Evolutionary conservation across 2,888 invertebrate species (phyloP).

Genomic region (Blomia tropicalis): DNA sequence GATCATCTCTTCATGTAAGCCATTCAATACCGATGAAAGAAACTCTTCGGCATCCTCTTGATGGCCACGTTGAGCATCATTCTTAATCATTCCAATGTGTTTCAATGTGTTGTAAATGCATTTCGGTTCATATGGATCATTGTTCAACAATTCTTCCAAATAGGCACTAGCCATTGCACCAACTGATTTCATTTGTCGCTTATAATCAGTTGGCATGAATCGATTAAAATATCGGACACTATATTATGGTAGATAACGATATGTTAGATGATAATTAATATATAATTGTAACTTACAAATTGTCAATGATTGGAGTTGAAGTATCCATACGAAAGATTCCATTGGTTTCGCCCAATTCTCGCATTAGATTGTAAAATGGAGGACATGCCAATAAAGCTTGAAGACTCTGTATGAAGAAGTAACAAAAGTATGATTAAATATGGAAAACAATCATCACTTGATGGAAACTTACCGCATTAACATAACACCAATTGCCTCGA

Average conservation of each 20-base stretch:
- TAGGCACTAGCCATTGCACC: neutral
- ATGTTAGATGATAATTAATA: neutral
- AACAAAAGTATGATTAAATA: neutral
- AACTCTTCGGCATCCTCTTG: slow-evolving; percentile 98
- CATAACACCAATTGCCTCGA: slow-evolving; percentile 87
- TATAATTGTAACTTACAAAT: slow-evolving; percentile 54
- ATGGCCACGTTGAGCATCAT: slow-evolving; percentile 43
- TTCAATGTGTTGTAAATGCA: slow-evolving; percentile 63
- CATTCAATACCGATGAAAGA: slow-evolving; percentile 75
- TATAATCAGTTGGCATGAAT: slow-evolving; percentile 40
- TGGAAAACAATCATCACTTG: slow-evolving; percentile 4
- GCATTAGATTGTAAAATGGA: slow-evolving; percentile 79
- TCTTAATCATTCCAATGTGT: slow-evolving; percentile 12
- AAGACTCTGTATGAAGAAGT: slow-evolving; percentile 44
- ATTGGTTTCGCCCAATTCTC: slow-evolving; percentile 50
- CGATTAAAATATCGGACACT: slow-evolving; percentile 63
- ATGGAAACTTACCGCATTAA: slow-evolving; percentile 50
- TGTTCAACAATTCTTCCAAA: slow-evolving; percentile 38
- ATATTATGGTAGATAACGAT: slow-evolving; percentile 25
- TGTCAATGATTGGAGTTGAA: slow-evolving; percentile 68
- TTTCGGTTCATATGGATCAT: slow-evolving; percentile 73
- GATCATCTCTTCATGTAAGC: slow-evolving; percentile 89
- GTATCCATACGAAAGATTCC: slow-evolving; percentile 31
- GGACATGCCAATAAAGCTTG: slow-evolving; percentile 87
- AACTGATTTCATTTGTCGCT: slow-evolving; percentile 1